Conservation (phyloP, 2,113 vertebrate genomes). For the Scalopus aquaticus region DNA sequence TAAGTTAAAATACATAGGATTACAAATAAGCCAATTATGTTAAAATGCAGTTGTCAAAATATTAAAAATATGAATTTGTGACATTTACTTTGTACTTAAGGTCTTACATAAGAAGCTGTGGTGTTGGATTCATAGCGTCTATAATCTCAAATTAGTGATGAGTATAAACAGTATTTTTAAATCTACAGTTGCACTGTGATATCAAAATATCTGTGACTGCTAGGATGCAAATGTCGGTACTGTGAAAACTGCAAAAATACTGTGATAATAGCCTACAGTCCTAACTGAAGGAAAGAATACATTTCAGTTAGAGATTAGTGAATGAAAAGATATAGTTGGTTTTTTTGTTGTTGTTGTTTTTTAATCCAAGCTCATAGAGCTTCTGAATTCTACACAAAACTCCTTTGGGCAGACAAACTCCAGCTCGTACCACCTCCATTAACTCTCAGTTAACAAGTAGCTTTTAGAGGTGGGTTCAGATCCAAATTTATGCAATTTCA, state of each 20-base stretch:
- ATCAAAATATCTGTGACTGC: not conserved
- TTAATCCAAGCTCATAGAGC: not conserved
- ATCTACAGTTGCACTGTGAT: not conserved
- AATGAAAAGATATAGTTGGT: constrained; percentile 4
- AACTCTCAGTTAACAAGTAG: not conserved
- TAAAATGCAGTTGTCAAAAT: constrained; percentile 38
- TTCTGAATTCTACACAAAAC: not conserved
- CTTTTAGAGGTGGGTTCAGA: not conserved
- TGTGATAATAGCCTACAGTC: not conserved
- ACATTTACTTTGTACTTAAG: not conserved
- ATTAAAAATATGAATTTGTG: not conserved
- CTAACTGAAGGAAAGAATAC: not conserved
- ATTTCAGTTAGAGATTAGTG: not conserved
- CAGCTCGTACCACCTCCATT: not conserved
- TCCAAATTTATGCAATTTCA: not conserved
- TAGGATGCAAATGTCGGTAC: not conserved
- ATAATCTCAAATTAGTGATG: not conserved
- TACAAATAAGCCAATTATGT: constrained; percentile 18
- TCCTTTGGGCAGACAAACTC: not conserved
- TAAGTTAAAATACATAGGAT: constrained; percentile 29
- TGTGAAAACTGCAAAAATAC: not conserved
- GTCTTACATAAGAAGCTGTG: not conserved
- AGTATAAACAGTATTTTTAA: not conserved
- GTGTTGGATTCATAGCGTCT: not conserved
- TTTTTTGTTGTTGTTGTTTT: too few relatives aligned